Evolutionary conservation across 2,888 invertebrate species (phyloP).

Genomic region (Calephelis perditalis): DNA sequence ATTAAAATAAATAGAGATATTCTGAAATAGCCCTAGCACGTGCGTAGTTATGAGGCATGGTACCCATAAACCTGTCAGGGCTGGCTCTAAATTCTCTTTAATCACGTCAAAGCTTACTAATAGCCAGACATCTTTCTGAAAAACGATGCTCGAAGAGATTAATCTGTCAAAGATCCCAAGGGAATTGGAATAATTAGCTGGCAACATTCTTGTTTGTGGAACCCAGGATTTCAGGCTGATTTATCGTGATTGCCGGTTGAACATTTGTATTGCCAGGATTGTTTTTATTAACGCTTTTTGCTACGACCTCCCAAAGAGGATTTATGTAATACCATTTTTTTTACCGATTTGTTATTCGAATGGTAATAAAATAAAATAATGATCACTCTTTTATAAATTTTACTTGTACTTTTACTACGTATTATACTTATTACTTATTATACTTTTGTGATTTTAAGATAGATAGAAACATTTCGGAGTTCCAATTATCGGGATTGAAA

Average conservation of each 20-base stretch:
- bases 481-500: too few relatives aligned
- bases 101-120: constrained; percentile 13
- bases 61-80: constrained; percentile 4
- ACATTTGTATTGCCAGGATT: neutral
- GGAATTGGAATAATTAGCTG: constrained; percentile 11
- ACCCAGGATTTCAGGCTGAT: neutral
- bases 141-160: constrained; percentile 8
- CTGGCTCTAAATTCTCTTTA: constrained; percentile 12
- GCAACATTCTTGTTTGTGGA: neutral
- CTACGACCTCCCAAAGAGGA: too few relatives aligned
- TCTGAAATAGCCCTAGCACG: neutral
- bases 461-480: too few relatives aligned
- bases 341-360: too few relatives aligned
- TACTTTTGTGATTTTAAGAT: too few relatives aligned
- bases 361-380: too few relatives aligned
- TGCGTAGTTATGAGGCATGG: neutral
- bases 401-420: too few relatives aligned
- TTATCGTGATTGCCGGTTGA: neutral
- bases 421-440: too few relatives aligned
- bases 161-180: constrained; percentile 11
- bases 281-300: too few relatives aligned
- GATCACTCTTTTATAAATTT: too few relatives aligned
- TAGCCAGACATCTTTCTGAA: constrained; percentile 6
- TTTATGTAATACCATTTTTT: too few relatives aligned
- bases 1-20: neutral